Evolutionary conservation across 2,888 invertebrate genomes (phyloP), one percentile per base, ranked within the genome.

Genomic region (Germaria angustata): DNA sequence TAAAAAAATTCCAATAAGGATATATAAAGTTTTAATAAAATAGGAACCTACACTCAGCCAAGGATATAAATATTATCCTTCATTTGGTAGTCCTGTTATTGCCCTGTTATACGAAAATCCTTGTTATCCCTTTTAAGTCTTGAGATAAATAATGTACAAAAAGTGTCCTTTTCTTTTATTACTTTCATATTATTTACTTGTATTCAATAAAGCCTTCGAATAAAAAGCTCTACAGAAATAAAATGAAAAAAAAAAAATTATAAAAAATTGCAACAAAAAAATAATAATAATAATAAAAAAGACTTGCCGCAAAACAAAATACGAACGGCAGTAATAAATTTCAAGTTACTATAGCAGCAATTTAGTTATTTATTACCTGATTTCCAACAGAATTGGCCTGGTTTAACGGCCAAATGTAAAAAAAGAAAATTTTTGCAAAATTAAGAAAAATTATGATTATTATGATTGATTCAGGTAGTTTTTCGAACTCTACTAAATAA

Each of bases 271-370:
- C 28, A n/a, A 51, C 17, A 20, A 17, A 46, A 36, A 20, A 11
- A 17, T 20, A 22, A 36, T 6, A 28, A 36, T 36, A 11, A 17
- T 20, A 22, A 36, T 6, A 28, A 71, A 13, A 39, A 34, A 34
- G 49, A 20, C 22, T 55, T 39, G 28, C 65, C 17, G 57, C 32
- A 63, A 39, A 59, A 68, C n/a, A 28, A 36, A 71, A 79, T 34
- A 46, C 17, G n/a, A 53, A 9, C 2, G 28, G 6, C 53, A 55
- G 73, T 46, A 76, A 82, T 79, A 82, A 82, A 79, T 79, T 76
- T 66, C n/a, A 20, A 66, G 71, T 82, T 57, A 79, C 81, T 73
- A 78, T 65, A 73, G 24, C 63, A 78, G 73, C 69, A 73, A 69
- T 81, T 73, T 34, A 22, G 36, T 17, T 44, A n/a, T 17, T 6